Base-by-base conservation (phyloP, 2,113 vertebrate species). In the Ginglymostoma cirratum region DNA sequence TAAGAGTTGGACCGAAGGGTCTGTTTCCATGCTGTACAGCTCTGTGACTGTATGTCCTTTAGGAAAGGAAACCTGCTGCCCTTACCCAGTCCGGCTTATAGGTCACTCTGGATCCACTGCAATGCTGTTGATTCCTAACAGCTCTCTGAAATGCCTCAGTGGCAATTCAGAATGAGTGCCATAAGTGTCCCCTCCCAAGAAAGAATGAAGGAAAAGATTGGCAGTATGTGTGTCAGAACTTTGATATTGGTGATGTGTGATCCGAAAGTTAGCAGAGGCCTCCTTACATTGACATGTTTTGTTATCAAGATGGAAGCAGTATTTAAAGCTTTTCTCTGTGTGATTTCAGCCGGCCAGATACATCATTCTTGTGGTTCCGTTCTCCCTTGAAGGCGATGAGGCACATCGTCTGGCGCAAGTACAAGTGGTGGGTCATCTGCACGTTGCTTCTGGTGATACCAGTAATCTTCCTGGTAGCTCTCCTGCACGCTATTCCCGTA, bases 401-500 rank as follows among this genome's bases (percentile, higher is more conserved):
- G n/a, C 34, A 89, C 2, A 0, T 85, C 0, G 0, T 97, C 0
- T 98, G 97, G 96, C 96, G n/a, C 48, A 97, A 55, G 0, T 96
- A 97, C 96, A 97, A 96, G n/a, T 95, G 96, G 96, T 96, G 90
- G 94, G 96, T 96, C 2, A 55, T 97, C 96, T 0, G 96, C 0
- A 5, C 17, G 14, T 65, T 96, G 12, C 38, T 96, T 24, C n/a
- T 96, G 48, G 1, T 95, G 0, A 0, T 96, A 2, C 0, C 96
- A 2, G 1, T 96, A 69, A 76, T 95, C 24, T 90, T 97, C 0
- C 96, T 97, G 15, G 89, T 97, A 6, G 95, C 96, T 90, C 97
- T 98, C 27, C 8, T 98, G 83, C 98, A 97, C 0, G 90, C 97
- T 0, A 0, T 97, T 0, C 97, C 97, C 0, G 98, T 98, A 96